Evolutionary conservation across 2,113 vertebrate genomes (phyloP).

Genomic region (Phocoena phocoena): DNA sequence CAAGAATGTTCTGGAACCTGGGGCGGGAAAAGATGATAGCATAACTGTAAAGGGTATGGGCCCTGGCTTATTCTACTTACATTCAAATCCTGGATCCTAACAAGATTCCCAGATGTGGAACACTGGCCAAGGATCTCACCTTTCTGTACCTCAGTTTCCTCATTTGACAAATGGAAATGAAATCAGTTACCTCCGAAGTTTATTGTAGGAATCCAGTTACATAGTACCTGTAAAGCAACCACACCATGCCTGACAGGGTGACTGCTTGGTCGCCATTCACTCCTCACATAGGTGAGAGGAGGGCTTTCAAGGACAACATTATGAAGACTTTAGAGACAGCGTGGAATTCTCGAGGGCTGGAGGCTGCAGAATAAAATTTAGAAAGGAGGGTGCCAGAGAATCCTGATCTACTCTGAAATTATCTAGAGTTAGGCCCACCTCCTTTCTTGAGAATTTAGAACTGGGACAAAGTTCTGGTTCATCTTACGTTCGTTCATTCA

Average conservation of each 20-base stretch:
- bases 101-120: neutral
- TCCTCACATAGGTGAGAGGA: neutral
- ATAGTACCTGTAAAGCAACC: neutral
- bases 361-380: neutral
- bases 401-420: neutral
- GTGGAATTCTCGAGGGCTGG: neutral
- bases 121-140: neutral
- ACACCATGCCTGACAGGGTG: neutral
- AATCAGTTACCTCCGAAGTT: neutral
- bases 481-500: neutral
- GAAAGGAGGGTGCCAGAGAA: neutral
- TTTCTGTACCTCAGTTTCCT: neutral
- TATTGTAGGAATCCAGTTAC: neutral
- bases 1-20: neutral
- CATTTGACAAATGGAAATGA: neutral
- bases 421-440: neutral
- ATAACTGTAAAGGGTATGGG: neutral
- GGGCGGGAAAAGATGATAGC: neutral
- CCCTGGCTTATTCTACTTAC: neutral
- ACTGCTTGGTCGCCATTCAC: neutral
- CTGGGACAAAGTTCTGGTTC: neutral
- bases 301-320: neutral
- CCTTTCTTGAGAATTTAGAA: constrained; percentile 4
- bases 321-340: neutral
- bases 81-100: neutral